These are phyloP conservation scores for Agrochola litura DNA, from an alignment of 2,888 invertebrate genomes.

Conservation along the genomic window DNA sequence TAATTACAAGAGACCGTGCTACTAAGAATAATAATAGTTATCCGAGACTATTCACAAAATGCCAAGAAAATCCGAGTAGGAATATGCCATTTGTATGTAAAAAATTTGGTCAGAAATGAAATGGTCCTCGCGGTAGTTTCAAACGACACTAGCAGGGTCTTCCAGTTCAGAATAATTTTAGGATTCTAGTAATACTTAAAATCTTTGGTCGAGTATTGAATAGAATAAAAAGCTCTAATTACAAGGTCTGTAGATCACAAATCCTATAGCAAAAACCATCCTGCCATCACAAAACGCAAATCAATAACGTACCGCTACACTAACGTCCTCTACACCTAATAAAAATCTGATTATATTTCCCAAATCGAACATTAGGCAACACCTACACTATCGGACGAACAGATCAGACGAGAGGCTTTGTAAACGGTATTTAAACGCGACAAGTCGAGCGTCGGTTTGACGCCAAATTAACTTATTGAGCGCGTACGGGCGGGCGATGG, in stretches of 20 bases:
- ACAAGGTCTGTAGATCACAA: background rate
- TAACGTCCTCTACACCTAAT: slow-evolving; percentile 17
- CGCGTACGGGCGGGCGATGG: slow-evolving; percentile 66
- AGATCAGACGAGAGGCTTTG: slow-evolving; percentile 60
- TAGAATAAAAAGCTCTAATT: background rate
- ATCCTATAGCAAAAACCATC: background rate
- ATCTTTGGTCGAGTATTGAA: background rate
- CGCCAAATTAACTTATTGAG: slow-evolving; percentile 82
- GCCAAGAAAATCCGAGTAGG: background rate
- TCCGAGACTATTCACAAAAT: background rate
- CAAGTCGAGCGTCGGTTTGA: slow-evolving; percentile 75
- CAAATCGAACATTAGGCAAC: slow-evolving; percentile 61
- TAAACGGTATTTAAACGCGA: slow-evolving; percentile 65
- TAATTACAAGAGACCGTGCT: slow-evolving; percentile 37
- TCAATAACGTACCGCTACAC: slow-evolving; percentile 15
- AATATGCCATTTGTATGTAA: background rate
- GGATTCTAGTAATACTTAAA: background rate
- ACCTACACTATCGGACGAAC: slow-evolving; percentile 62
- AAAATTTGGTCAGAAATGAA: background rate
- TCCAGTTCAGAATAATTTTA: background rate
- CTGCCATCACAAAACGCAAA: background rate
- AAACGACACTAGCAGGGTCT: background rate
- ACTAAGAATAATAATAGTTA: background rate
- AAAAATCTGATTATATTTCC: slow-evolving; percentile 53
- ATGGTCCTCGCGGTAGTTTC: background rate